Evolutionary conservation across 2,888 invertebrate genomes (phyloP).

Genomic region (Agriopis marginaria): DNA sequence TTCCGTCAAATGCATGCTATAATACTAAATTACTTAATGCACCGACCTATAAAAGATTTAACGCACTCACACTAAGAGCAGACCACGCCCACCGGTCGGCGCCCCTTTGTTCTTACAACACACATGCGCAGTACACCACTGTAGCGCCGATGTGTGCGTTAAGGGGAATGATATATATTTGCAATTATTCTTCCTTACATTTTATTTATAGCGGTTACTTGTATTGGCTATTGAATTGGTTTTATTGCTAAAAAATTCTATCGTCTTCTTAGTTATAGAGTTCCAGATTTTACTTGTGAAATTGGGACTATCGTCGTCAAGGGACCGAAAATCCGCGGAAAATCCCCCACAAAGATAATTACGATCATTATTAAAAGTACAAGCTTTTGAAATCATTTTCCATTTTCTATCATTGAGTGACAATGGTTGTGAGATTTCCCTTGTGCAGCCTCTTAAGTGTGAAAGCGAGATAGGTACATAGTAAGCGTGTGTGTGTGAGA

Average conservation of each 20-base stretch:
- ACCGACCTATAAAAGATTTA: slow-evolving; percentile 85
- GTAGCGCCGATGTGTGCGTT: slow-evolving; percentile 56
- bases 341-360: slow-evolving; percentile 75
- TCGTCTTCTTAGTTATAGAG: slow-evolving; percentile 30
- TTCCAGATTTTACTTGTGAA: slow-evolving; percentile 20
- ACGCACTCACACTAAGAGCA: slow-evolving; percentile 66
- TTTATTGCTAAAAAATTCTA: slow-evolving; percentile 60
- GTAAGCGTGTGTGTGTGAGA: slow-evolving; percentile 39
- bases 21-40: slow-evolving; percentile 85
- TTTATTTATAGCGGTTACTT: slow-evolving; percentile 59
- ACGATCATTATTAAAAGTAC: slow-evolving; percentile 76
- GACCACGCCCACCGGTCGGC: slow-evolving; percentile 66
- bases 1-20: slow-evolving; percentile 79
- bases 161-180: slow-evolving; percentile 69
- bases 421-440: slow-evolving; percentile 79
- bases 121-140: slow-evolving; percentile 65
- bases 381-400: slow-evolving; percentile 75
- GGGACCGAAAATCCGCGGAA: slow-evolving; percentile 42
- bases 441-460: slow-evolving; percentile 73
- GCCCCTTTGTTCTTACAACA: slow-evolving; percentile 71
- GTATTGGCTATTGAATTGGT: slow-evolving; percentile 58
- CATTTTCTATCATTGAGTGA: slow-evolving; percentile 77
- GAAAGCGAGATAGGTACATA: slow-evolving; percentile 48
- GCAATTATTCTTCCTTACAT: slow-evolving; percentile 76
- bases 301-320: slow-evolving; percentile 42